Conservation (phyloP, 1,140 invertebrate genomes). For the Nasonia giraulti region DNA sequence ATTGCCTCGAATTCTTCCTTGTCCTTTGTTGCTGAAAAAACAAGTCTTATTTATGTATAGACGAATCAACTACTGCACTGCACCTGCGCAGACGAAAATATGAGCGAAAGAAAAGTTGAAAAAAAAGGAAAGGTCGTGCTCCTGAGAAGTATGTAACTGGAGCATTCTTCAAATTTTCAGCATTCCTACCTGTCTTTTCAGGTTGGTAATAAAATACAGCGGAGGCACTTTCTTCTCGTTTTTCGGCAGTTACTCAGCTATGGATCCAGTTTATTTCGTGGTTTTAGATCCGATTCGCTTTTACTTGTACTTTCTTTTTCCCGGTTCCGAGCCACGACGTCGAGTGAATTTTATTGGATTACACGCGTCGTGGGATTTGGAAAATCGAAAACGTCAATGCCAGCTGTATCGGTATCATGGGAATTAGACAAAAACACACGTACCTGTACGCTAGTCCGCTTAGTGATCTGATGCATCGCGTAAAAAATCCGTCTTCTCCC, state of each 20-base stretch:
- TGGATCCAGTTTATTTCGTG: conserved; percentile 10
- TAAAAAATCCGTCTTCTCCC: background rate
- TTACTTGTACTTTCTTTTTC: conserved; percentile 28
- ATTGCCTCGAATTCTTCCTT: too few relatives aligned
- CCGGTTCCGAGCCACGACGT: background rate
- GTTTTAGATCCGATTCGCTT: conserved; percentile 30
- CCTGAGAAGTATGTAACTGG: conserved; percentile 6
- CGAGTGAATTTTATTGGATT: conserved; percentile 4
- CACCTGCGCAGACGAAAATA: too few relatives aligned
- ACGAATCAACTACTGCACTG: too few relatives aligned
- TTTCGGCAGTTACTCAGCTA: background rate
- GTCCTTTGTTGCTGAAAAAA: too few relatives aligned
- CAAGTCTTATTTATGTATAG: too few relatives aligned
- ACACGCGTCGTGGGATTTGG: background rate
- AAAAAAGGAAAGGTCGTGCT: background rate
- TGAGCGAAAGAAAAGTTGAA: background rate
- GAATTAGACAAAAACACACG: background rate
- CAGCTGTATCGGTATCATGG: too few relatives aligned
- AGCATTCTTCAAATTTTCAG: background rate
- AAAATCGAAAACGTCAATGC: background rate
- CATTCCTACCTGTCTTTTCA: background rate
- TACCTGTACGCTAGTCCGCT: too few relatives aligned
- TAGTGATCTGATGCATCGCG: background rate
- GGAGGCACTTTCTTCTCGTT: conserved; percentile 9
- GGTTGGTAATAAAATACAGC: conserved; percentile 17